These are phyloP conservation scores for Mirza zaza DNA, from an alignment of 2,113 vertebrate genomes.

Conservation along the genomic window DNA sequence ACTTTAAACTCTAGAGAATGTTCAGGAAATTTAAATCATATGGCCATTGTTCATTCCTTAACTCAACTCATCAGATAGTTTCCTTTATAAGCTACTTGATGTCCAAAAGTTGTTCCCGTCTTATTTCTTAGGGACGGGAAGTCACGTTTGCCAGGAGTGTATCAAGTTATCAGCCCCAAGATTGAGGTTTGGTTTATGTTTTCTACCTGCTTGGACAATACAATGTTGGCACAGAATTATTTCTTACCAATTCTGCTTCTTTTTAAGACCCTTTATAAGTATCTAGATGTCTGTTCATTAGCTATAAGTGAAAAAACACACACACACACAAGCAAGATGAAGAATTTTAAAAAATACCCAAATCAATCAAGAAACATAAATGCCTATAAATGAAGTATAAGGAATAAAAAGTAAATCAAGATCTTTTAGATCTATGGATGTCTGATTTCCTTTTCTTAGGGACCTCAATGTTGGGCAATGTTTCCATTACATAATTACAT, in stretches of 20 bases:
- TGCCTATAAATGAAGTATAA: not conserved
- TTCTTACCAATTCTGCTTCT: not conserved
- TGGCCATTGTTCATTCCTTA: not conserved
- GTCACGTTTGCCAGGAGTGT: not conserved
- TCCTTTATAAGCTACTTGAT: not conserved
- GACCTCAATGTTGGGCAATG: fast-evolving
- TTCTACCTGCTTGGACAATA: not conserved
- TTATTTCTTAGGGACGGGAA: not conserved
- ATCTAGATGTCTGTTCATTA: not conserved
- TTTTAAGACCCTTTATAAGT: not conserved
- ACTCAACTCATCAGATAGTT: not conserved
- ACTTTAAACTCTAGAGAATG: not conserved
- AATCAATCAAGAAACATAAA: not conserved
- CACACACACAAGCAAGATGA: not conserved
- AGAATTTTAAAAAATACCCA: not conserved
- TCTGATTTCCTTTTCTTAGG: not conserved
- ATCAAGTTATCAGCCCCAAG: not conserved
- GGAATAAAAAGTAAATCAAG: not conserved
- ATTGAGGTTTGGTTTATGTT: not conserved
- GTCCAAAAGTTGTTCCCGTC: not conserved
- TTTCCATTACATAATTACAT: not conserved
- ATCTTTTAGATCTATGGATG: not conserved
- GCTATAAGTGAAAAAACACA: no score
- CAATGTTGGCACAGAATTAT: not conserved
- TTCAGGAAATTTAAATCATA: not conserved